Percentiles rank a stretch among this genome's conserved stretches.
phyloP scores from a whole-genome alignment of 2,113 vertebrate genomes.

The Myiagra hebetior region DNA sequence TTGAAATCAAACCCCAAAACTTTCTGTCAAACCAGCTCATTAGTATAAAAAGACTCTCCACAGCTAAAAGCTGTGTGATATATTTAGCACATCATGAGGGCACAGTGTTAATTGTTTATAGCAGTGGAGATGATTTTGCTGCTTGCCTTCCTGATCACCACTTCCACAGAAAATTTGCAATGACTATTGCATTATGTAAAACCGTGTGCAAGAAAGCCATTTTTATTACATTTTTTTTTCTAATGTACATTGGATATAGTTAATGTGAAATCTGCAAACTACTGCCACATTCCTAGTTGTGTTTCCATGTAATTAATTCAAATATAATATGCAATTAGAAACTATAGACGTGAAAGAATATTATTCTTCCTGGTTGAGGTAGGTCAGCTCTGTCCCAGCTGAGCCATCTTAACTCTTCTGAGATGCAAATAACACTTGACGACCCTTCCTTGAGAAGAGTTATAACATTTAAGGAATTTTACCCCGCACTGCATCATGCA shows the following conservation, averaged over 20 bases:
- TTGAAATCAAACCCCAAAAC: neutral
- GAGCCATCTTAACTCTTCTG: neutral
- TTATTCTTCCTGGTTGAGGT: neutral
- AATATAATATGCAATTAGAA: neutral
- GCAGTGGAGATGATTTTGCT: neutral
- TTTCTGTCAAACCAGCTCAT: neutral
- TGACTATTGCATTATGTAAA: neutral
- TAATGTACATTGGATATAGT: neutral
- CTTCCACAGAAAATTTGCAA: neutral
- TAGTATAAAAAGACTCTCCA: neutral
- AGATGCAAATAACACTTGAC: neutral
- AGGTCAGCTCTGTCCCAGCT: neutral
- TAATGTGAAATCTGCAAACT: neutral
- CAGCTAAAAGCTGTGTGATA: neutral
- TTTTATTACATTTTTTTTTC: neutral
- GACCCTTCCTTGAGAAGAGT: neutral
- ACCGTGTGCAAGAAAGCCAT: neutral
- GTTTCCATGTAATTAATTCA: neutral
- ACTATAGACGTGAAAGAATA: neutral
- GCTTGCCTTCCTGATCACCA: neutral
- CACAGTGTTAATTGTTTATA: neutral
- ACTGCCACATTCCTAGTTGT: neutral
- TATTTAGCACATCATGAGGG: neutral
- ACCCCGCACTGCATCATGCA: neutral
- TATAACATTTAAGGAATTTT: neutral